Percentiles rank a stretch among this genome's conserved stretches.
Evolutionary conservation across 2,113 vertebrate genomes (phyloP).

Genomic region (Strix uralensis): DNA sequence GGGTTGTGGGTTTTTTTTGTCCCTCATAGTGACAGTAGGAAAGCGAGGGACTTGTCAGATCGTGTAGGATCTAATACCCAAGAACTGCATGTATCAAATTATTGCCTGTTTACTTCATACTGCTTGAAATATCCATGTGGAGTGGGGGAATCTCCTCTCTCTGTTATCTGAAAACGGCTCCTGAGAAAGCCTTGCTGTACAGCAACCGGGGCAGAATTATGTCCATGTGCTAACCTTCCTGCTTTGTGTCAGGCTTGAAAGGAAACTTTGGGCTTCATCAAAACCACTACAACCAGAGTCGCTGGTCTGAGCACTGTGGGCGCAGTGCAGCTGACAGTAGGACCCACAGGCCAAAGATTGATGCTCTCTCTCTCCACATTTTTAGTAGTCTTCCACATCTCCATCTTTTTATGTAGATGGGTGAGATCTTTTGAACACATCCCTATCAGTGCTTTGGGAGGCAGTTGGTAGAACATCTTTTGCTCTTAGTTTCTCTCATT

Average conservation of each 20-base stretch:
- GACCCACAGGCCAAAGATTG: not conserved
- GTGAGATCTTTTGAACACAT: not conserved
- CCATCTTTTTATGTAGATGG: not conserved
- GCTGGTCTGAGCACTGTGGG: not conserved
- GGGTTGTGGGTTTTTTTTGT: not conserved
- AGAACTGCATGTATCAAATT: not conserved
- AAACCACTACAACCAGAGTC: not conserved
- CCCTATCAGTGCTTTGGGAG: not conserved
- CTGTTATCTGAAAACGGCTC: not conserved
- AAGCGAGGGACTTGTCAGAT: not conserved
- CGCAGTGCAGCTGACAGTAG: accelerated
- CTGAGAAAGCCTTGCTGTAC: not conserved
- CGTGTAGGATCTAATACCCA: not conserved
- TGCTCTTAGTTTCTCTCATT: not conserved
- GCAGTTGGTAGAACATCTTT: not conserved
- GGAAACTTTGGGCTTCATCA: not conserved
- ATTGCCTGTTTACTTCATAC: not conserved
- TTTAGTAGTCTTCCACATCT: not conserved
- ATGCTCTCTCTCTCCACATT: not conserved
- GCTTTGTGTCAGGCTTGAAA: not conserved
- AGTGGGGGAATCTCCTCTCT: not conserved
- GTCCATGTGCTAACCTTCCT: not conserved
- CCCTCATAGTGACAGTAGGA: not conserved
- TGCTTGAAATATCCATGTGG: not conserved
- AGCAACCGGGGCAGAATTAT: not conserved